Percentiles rank a stretch among this genome's conserved stretches.
phyloP scores from a whole-genome alignment of 2,888 invertebrate species.

The Lomographa bimaculata region DNA sequence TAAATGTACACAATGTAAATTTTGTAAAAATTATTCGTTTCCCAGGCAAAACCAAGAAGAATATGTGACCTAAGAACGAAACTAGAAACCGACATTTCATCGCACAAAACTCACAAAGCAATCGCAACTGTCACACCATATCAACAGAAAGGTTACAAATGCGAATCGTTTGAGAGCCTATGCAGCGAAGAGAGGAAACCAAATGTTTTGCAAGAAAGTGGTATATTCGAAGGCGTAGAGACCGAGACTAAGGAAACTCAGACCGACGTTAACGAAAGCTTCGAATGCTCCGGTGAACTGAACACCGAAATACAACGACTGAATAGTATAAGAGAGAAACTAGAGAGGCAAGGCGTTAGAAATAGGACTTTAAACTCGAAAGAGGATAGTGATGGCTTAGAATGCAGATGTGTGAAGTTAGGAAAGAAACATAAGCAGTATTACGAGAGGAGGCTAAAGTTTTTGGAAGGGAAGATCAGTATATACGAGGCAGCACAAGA shows the following conservation, averaged over 20 bases:
- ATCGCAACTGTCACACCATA: slow-evolving; percentile 87
- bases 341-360: slow-evolving; percentile 83
- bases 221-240: slow-evolving; percentile 87
- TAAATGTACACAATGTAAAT: slow-evolving; percentile 4
- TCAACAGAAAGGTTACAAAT: slow-evolving; percentile 74
- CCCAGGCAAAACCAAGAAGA: slow-evolving; percentile 72
- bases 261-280: slow-evolving; percentile 82
- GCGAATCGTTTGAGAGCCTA: slow-evolving; percentile 73
- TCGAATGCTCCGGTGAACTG: slow-evolving; percentile 79
- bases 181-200: slow-evolving; percentile 77
- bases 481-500: slow-evolving; percentile 87
- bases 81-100: slow-evolving; percentile 64
- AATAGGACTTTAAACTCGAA: slow-evolving; percentile 73
- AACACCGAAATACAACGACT: slow-evolving; percentile 86
- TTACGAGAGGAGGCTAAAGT: slow-evolving; percentile 86
- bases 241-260: slow-evolving; percentile 78
- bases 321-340: slow-evolving; percentile 85
- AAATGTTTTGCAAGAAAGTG: slow-evolving; percentile 87
- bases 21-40: slow-evolving; percentile 28
- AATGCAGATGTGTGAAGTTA: slow-evolving; percentile 78
- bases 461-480: slow-evolving; percentile 85
- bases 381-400: slow-evolving; percentile 69
- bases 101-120: slow-evolving; percentile 79
- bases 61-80: slow-evolving; percentile 69
- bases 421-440: slow-evolving; percentile 85